Base-by-base conservation (phyloP, 2,113 vertebrate genomes). In the Zosterops pallidus region DNA sequence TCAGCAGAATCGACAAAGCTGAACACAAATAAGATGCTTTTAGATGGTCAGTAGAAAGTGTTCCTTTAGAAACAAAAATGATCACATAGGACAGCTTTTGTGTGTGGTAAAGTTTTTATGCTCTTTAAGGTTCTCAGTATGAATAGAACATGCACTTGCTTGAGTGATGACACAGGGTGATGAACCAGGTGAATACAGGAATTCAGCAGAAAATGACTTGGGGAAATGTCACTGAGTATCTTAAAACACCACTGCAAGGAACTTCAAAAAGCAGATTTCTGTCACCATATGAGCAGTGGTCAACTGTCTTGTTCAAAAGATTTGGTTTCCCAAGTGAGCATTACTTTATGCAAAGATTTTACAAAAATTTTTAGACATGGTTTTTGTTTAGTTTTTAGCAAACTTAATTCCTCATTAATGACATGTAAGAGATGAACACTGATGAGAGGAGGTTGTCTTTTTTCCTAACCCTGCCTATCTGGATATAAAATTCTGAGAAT, bases 391-490 rank as follows among this genome's bases (percentile, higher is more conserved):
- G 6, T 60, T 90, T 81, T 59, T 46, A 33, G 21, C 4, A 47
- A 79, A 72, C 5, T 49, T 53, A 53, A 29, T 57, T 9, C 46
- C 8, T 46, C 25, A 1, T 6, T 76, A 64, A n/a, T 53, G 29
- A 28, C 24, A 69, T 8, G 3, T 24, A 42, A 47, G 24, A 60
- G 29, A n/a, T 83, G 24, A 5, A 9, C 1, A 2, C 1, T 64
- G 8, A 5, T 3, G 8, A 3, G 6, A 19, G 5, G 5, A 21
- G 1, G 9, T 18, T 67, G 7, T 70, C 5, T 8, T 7, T 77
- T 80, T 83, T 83, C 59, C 28, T 57, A 79, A 50, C 12, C 21
- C 4, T 56, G 18, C 11, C 21, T 57, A 56, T 31, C 9, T 29
- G 25, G 12, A 68, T 11, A 23, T 74, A 72, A 57, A 53, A 70